Conservation (phyloP, 2,797 vertebrate species). For the Ibycter americanus region DNA sequence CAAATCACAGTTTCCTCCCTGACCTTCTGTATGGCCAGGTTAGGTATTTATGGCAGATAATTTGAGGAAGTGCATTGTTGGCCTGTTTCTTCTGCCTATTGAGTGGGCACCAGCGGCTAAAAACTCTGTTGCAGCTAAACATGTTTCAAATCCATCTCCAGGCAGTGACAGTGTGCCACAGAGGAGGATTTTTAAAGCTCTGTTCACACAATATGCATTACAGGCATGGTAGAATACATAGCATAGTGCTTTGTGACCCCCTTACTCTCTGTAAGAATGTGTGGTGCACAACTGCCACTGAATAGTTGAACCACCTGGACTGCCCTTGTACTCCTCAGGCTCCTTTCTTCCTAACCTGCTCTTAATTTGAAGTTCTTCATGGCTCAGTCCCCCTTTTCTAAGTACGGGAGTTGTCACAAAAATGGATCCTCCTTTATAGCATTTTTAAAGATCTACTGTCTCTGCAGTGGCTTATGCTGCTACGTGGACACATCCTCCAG, state of each 20-base stretch:
- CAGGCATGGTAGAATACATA: not conserved
- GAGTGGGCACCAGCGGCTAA: not conserved
- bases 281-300: not conserved
- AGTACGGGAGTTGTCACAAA: not conserved
- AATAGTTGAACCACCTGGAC: not conserved
- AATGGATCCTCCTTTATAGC: not conserved
- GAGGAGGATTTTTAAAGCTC: not conserved
- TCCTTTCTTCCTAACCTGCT: not conserved
- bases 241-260: not conserved
- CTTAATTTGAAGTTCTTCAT: not conserved
- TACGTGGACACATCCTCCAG: not conserved
- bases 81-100: not conserved
- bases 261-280: not conserved
- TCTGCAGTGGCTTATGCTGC: not conserved
- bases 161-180: not conserved
- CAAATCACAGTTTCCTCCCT: not conserved
- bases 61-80: not conserved
- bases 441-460: not conserved
- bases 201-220: rapidly evolving
- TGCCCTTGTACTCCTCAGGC: not conserved
- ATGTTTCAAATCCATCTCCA: not conserved
- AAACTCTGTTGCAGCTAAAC: not conserved
- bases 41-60: not conserved
- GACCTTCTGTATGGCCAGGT: not conserved
- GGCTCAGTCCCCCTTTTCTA: not conserved